A percentile compares a stretch with the other conserved stretches of the same genome.
phyloP scores from a whole-genome alignment of 2,113 vertebrate genomes.

The Hemiscyllium ocellatum region DNA sequence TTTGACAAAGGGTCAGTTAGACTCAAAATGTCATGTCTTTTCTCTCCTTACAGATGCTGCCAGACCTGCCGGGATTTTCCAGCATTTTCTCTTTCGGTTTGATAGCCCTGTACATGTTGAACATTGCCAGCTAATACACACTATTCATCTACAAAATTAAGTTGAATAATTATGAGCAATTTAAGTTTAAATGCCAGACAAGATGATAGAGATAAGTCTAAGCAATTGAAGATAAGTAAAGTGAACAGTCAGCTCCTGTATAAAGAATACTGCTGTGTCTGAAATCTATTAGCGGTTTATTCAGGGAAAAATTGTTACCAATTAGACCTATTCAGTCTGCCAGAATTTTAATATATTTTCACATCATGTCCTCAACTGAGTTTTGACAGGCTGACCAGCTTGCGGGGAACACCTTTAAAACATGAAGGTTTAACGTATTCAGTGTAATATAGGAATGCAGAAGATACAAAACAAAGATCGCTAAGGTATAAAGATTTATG shows the following conservation, averaged over 20 bases:
- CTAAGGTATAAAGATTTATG: too few relatives aligned
- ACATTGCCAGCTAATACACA: not conserved
- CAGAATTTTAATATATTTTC: not conserved
- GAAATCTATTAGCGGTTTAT: not conserved
- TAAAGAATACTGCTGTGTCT: not conserved
- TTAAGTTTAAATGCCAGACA: not conserved
- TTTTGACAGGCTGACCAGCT: not conserved
- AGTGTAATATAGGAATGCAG: not conserved
- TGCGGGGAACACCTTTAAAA: not conserved
- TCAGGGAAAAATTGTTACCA: not conserved
- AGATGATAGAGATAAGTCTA: not conserved
- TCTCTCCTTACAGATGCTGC: too few relatives aligned
- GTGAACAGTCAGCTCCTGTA: not conserved
- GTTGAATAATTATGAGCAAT: not conserved
- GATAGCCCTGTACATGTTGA: not conserved
- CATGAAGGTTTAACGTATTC: not conserved
- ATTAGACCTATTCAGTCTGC: not conserved
- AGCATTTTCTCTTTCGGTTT: too few relatives aligned
- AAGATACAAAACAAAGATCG: not conserved
- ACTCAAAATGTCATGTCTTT: too few relatives aligned
- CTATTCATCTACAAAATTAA: not conserved
- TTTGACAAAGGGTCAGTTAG: too few relatives aligned
- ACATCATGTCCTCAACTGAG: not conserved
- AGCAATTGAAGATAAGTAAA: not conserved
- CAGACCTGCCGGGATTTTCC: too few relatives aligned